Base-by-base conservation (phyloP, 2,888 invertebrate genomes). In the Tenthredo distinguenda region DNA sequence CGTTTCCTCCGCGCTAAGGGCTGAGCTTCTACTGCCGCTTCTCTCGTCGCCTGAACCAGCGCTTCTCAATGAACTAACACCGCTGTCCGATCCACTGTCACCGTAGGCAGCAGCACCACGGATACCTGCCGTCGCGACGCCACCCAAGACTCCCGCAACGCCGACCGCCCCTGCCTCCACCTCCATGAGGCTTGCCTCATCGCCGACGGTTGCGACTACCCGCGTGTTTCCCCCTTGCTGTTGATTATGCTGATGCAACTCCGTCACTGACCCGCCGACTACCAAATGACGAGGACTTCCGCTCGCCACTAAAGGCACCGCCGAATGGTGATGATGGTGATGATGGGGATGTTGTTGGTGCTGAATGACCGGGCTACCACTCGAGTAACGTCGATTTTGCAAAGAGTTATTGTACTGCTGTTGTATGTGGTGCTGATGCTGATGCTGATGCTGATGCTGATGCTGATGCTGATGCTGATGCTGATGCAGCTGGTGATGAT, bases 11-110 rank as follows among this genome's bases (percentile, higher is more conserved):
- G 96, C 96, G 94, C 96, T 96, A 93, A 97, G 95, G 93, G 96
- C 96, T 94, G 96, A 96, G 93, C 95, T 95, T 87, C 96, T 95
- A 93, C 96, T 96, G 92, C 96, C 97, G 94, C 96, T 96, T 90
- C 97, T 96, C 94, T 97, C 97, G 95, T 97, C 97, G 92, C 95
- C 95, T 91, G 95, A 95, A 90, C 96, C 95, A 91, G 96, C 95
- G 91, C 96, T 96, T 90, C 96, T 95, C 92, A 96, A 94, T 85
- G 96, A 96, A 94, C 97, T 96, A 95, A 97, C 96, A 94, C 97
- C 96, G 92, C 96, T 96, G 94, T 96, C 96, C 85, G 94, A 94
- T 79, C 93, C 93, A 94, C 95, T 95, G 92, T 95, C 95, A 77
- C 94, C 93, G 91, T 94, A 94, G 92, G 94, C 91, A 88, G 92